A percentile compares a stretch with the other conserved stretches of the same genome.
Conservation (phyloP, 2,888 invertebrate species). For the Erynnis tages region DNA sequence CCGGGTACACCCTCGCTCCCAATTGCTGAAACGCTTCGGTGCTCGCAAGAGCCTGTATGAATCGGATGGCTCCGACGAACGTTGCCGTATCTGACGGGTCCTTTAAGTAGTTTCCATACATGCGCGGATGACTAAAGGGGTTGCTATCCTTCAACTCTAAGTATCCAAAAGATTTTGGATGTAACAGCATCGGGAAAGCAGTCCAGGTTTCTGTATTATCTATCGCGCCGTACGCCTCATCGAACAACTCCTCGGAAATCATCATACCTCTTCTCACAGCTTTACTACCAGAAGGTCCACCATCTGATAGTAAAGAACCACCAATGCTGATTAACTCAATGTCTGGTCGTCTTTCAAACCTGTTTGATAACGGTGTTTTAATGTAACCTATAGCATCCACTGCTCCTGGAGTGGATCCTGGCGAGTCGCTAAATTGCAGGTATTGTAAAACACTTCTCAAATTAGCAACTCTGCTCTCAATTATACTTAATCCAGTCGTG, state of each 20-base stretch:
- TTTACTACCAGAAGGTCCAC: constrained; percentile 63
- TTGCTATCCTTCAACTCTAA: constrained; percentile 86
- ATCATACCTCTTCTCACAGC: constrained; percentile 79
- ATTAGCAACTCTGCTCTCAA: constrained; percentile 45
- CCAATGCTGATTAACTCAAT: constrained; percentile 84
- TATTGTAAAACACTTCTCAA: constrained; percentile 47
- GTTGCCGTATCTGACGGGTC: constrained; percentile 82
- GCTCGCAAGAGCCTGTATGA: constrained; percentile 78
- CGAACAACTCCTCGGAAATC: constrained; percentile 78
- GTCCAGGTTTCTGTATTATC: constrained; percentile 81
- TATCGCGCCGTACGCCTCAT: constrained; percentile 79
- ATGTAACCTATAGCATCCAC: constrained; percentile 86
- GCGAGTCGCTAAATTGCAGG: constrained; percentile 65
- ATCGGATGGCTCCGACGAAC: constrained; percentile 83
- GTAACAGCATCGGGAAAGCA: constrained; percentile 85
- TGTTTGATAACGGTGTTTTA: constrained; percentile 80
- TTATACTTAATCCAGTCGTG: constrained; percentile 55
- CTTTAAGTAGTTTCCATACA: constrained; percentile 90
- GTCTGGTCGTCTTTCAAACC: constrained; percentile 82
- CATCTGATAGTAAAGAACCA: constrained; percentile 84
- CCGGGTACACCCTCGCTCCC: constrained; percentile 77
- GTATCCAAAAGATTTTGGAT: constrained; percentile 88
- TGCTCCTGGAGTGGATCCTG: constrained; percentile 81
- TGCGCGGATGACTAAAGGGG: constrained; percentile 87
- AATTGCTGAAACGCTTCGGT: constrained; percentile 82